These are phyloP conservation scores for Siniperca undulata DNA, from an alignment of 2,797 vertebrate genomes.

Conservation along the genomic window DNA sequence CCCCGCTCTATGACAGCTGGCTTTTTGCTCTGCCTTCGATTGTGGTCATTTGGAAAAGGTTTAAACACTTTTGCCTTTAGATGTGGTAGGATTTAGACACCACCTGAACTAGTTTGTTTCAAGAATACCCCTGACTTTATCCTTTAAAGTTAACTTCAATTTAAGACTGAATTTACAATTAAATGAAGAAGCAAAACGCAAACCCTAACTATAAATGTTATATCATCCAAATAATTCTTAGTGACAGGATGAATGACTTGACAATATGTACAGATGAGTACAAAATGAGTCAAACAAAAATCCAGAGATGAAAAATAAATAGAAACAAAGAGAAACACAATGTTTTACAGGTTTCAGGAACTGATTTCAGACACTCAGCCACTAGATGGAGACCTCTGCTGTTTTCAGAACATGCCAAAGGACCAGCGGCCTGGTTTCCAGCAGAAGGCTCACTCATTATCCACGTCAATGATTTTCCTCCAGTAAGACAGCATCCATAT, in stretches of 20 bases:
- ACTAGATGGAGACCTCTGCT: slow-evolving; percentile 47
- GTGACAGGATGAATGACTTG: not conserved
- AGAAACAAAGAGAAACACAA: not conserved
- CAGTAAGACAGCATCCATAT: slow-evolving; percentile 12
- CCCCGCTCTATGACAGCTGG: too few species aligned
- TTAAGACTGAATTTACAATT: not conserved
- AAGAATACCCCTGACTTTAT: not conserved
- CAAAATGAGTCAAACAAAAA: not conserved
- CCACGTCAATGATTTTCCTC: not conserved
- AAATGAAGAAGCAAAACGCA: not conserved
- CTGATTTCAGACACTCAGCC: not conserved
- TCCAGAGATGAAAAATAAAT: not conserved
- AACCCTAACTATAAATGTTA: not conserved
- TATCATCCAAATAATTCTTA: not conserved
- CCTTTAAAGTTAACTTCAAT: not conserved
- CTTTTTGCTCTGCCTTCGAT: too few species aligned
- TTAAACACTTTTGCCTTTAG: too few species aligned
- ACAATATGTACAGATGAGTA: not conserved
- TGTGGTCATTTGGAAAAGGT: too few species aligned
- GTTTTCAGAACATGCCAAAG: slow-evolving; percentile 4
- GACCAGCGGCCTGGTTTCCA: not conserved
- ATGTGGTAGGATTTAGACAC: too few species aligned
- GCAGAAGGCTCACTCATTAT: not conserved
- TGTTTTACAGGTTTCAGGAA: not conserved
- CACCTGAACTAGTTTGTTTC: too few species aligned